Conservation (phyloP, 2,797 vertebrate genomes). For the Gambusia yucatana region DNA sequence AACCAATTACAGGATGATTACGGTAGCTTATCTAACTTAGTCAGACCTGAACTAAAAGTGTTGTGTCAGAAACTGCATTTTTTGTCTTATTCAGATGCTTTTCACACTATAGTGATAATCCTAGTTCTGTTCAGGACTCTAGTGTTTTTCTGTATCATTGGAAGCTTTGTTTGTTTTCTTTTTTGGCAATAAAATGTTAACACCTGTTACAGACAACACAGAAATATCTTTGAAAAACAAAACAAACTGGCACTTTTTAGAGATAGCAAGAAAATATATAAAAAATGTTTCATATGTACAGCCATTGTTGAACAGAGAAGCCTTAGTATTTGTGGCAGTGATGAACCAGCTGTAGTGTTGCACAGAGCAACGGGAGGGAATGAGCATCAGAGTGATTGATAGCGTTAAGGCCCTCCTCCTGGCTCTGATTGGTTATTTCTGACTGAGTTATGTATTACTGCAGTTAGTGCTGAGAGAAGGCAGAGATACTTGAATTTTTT, state of each 20-base stretch:
- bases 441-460: background rate
- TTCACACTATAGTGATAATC: background rate
- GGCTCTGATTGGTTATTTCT: background rate
- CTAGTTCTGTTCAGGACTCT: background rate
- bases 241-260: background rate
- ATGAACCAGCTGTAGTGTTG: too few relatives aligned
- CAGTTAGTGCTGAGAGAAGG: too few relatives aligned
- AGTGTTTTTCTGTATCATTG: background rate
- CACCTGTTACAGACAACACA: background rate
- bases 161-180: too few relatives aligned
- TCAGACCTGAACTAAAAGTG: background rate
- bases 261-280: background rate
- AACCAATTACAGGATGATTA: slow-evolving; percentile 1
- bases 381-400: too few relatives aligned
- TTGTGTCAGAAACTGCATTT: background rate
- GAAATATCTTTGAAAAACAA: background rate
- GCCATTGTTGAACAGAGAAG: background rate
- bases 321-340: too few relatives aligned
- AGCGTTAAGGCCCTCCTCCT: too few relatives aligned
- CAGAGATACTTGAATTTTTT: too few relatives aligned
- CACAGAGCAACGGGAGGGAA: too few relatives aligned
- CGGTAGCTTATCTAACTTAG: background rate
- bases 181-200: background rate
- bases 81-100: background rate
- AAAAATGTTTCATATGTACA: background rate